Evolutionary conservation across 2,888 invertebrate species (phyloP).

Genomic region (Drosophila atripex): DNA sequence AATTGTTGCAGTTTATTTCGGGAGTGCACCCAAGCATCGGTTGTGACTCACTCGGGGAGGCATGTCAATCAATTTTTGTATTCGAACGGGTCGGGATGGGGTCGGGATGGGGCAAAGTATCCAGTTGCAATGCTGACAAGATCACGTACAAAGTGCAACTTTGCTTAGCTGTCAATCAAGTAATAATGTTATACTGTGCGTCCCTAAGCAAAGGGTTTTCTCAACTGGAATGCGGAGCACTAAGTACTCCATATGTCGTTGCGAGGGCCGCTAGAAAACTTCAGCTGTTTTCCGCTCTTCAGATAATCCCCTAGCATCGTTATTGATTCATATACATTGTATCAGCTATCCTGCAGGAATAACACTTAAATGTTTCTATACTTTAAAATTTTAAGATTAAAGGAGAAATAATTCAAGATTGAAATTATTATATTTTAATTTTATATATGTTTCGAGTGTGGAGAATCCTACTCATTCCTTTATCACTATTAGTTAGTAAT

Average conservation of each 20-base stretch:
- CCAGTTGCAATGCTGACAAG: constrained; percentile 75
- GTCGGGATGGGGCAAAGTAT: constrained; percentile 63
- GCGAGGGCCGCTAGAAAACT: constrained; percentile 17
- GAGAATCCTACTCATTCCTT: too few relatives aligned
- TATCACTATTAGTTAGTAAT: too few relatives aligned
- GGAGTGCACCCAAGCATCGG: constrained; percentile 53
- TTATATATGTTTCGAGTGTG: too few relatives aligned
- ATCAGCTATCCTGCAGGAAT: too few relatives aligned
- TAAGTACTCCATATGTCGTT: constrained; percentile 22
- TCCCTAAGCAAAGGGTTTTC: constrained; percentile 46
- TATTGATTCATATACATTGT: not conserved
- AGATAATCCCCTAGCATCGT: not conserved
- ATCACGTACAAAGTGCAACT: constrained; percentile 74
- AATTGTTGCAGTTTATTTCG: constrained; percentile 70
- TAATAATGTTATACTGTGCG: constrained; percentile 22
- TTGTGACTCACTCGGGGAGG: constrained; percentile 39
- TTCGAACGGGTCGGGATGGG: constrained; percentile 17
- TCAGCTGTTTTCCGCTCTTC: constrained; percentile 14
- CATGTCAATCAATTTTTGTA: constrained; percentile 35
- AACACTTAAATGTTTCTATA: too few relatives aligned
- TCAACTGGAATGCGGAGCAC: constrained; percentile 48
- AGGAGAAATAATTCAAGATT: too few relatives aligned
- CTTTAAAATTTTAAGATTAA: too few relatives aligned
- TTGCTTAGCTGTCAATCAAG: constrained; percentile 66
- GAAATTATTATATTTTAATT: too few relatives aligned